Evolutionary conservation across 1,140 invertebrate genomes (phyloP).

Genomic region (Drosophila teissieri): DNA sequence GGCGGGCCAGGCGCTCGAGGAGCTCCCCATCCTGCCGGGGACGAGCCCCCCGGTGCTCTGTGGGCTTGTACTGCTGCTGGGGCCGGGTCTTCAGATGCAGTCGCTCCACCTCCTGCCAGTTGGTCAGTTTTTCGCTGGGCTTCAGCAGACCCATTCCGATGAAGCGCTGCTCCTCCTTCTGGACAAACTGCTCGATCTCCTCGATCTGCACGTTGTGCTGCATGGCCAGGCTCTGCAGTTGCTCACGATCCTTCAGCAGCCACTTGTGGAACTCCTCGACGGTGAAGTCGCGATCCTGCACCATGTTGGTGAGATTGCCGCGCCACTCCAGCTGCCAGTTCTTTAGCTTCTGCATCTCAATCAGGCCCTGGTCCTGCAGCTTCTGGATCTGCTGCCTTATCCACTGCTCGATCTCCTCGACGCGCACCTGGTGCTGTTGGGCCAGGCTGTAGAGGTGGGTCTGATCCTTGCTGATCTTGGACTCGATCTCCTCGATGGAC

Average conservation of each 20-base stretch:
- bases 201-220: constrained; percentile 82
- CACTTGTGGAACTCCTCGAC: constrained; percentile 83
- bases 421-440: constrained; percentile 78
- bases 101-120: constrained; percentile 81
- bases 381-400: constrained; percentile 75
- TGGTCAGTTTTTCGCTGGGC: constrained; percentile 78
- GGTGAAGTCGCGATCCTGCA: constrained; percentile 78
- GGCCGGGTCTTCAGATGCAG: constrained; percentile 72
- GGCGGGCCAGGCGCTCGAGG: constrained; percentile 65
- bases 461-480: constrained; percentile 68
- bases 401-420: constrained; percentile 82
- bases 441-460: constrained; percentile 74
- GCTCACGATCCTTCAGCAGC: constrained; percentile 73
- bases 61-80: constrained; percentile 78
- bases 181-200: constrained; percentile 80
- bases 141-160: constrained; percentile 78
- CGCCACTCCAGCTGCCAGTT: constrained; percentile 81
- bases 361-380: constrained; percentile 65
- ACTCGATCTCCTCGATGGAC: constrained; percentile 76
- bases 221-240: constrained; percentile 74
- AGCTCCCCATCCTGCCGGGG: constrained; percentile 73
- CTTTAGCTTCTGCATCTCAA: constrained; percentile 77
- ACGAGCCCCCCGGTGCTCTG: constrained; percentile 77
- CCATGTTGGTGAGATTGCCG: constrained; percentile 78
- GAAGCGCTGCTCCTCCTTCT: constrained; percentile 80